Conservation (phyloP, 2,113 vertebrate genomes). For the Patagioenas fasciata region DNA sequence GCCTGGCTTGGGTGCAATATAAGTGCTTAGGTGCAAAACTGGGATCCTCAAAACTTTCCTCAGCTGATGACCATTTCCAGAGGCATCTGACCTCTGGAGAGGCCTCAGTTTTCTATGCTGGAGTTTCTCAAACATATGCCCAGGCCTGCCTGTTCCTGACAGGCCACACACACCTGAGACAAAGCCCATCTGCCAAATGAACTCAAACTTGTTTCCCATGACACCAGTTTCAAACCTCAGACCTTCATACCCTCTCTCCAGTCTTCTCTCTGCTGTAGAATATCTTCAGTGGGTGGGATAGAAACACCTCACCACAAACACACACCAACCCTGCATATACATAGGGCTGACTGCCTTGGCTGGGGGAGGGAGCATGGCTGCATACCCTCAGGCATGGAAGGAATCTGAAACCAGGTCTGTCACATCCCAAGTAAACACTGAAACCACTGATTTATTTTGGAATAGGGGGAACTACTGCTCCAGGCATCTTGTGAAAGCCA, state of each 20-base stretch:
- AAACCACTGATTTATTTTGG: neutral
- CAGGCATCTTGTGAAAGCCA: neutral
- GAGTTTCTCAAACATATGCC: neutral
- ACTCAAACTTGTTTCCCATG: neutral
- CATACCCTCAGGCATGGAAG: neutral
- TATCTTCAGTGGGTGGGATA: neutral
- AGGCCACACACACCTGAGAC: neutral
- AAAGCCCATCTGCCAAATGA: neutral
- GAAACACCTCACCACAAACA: accelerated
- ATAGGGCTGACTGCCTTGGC: neutral
- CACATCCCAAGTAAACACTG: accelerated
- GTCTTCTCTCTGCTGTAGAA: neutral
- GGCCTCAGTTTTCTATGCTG: accelerated
- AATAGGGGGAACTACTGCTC: neutral
- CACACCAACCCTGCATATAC: neutral
- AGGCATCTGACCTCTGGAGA: neutral
- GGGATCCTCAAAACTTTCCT: neutral
- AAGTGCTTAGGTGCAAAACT: neutral
- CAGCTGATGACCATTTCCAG: neutral
- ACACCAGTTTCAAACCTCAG: neutral
- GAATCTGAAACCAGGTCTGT: neutral
- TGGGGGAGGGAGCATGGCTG: neutral
- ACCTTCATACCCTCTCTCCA: neutral
- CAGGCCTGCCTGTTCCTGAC: neutral
- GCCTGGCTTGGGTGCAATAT: neutral